phyloP scores from a whole-genome alignment of 2,113 vertebrate species.

The Antennarius striatus region DNA sequence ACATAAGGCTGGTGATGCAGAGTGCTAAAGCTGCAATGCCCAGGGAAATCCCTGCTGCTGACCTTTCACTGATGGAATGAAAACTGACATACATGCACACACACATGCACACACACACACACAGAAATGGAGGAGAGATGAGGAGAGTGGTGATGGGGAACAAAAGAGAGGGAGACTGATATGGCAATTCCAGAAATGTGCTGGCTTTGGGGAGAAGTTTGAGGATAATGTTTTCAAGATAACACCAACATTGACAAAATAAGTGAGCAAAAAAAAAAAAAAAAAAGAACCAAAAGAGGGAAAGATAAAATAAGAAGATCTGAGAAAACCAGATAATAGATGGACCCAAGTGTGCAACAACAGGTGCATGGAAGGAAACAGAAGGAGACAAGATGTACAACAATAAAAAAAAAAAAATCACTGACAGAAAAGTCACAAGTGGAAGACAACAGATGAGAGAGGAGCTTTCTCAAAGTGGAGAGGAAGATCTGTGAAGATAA shows the following conservation, averaged over 20 bases:
- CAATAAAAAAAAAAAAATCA: conserved; percentile 14
- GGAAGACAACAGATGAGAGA: conserved; percentile 43
- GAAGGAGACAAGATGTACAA: conserved; percentile 1
- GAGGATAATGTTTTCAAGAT: no score
- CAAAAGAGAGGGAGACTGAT: conserved; percentile 15
- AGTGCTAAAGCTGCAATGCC: conserved; percentile 73
- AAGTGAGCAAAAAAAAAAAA: neutral
- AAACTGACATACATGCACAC: conserved; percentile 58
- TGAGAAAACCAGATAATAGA: neutral
- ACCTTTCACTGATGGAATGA: conserved; percentile 78
- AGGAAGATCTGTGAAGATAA: conserved; percentile 36
- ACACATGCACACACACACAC: conserved; percentile 51
- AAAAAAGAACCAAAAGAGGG: neutral
- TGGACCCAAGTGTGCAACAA: conserved; percentile 2
- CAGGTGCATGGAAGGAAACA: conserved; percentile 4
- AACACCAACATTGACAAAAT: neutral
- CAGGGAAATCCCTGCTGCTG: conserved; percentile 77
- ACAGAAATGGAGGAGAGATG: conserved; percentile 49
- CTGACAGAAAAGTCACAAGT: conserved; percentile 8
- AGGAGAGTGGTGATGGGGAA: conserved; percentile 13
- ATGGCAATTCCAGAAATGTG: conserved; percentile 17
- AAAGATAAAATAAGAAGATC: neutral
- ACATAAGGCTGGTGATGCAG: conserved; percentile 69
- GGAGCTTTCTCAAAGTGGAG: conserved; percentile 6
- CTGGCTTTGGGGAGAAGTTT: conserved; percentile 10